Conservation (phyloP, 2,797 vertebrate species). For the Tarsius wallacei region DNA sequence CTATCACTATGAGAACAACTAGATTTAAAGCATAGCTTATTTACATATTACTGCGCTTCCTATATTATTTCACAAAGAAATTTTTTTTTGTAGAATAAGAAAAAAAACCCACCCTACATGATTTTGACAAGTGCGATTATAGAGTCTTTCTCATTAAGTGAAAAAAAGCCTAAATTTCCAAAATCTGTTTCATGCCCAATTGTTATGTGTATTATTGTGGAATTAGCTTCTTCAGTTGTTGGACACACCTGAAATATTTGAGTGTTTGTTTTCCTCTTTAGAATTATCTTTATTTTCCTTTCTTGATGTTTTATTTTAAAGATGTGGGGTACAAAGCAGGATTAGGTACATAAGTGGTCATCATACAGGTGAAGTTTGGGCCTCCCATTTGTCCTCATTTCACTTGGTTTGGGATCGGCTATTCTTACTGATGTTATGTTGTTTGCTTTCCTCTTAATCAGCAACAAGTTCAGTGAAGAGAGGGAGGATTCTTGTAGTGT, state of each 20-base stretch:
- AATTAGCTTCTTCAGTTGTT: not conserved
- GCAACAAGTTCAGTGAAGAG: slow-evolving; percentile 1
- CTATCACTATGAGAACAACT: not conserved
- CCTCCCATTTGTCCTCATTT: too few species aligned
- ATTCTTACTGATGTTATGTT: too few species aligned
- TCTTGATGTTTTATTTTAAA: too few species aligned
- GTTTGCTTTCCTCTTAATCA: not conserved
- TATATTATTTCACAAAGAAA: slow-evolving; percentile 34
- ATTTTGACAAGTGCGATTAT: slow-evolving; percentile 17
- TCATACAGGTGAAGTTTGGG: too few species aligned
- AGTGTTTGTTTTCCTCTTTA: not conserved
- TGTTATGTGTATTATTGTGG: not conserved
- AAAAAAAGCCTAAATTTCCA: slow-evolving; percentile 43
- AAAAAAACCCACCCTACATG: not conserved
- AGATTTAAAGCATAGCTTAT: slow-evolving; percentile 23
- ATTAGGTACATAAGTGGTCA: too few species aligned
- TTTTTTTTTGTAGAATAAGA: slow-evolving; percentile 33
- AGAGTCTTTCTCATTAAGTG: slow-evolving; percentile 44
- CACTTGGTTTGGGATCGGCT: too few species aligned
- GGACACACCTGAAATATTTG: not conserved
- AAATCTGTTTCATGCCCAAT: not conserved
- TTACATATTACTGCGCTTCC: slow-evolving; percentile 22
- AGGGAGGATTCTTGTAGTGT: not conserved
- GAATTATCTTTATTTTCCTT: too few species aligned
- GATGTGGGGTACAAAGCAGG: too few species aligned